phyloP scores from a whole-genome alignment of 2,113 vertebrate genomes.

The Poeciliopsis turrubarensis region DNA sequence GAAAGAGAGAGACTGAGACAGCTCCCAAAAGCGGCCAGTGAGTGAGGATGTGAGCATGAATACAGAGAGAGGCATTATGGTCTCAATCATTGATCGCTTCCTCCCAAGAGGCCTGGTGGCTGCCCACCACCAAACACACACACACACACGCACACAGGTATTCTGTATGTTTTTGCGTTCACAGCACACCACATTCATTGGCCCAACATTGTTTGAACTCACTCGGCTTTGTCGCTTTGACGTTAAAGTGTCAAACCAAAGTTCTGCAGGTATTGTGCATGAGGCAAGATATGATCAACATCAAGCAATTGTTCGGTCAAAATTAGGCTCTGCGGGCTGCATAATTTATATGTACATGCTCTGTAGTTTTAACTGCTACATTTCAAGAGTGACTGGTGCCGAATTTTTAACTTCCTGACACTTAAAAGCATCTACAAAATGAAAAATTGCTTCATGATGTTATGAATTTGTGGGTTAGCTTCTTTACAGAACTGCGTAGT shows the following conservation, averaged over 20 bases:
- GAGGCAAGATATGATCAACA: not conserved
- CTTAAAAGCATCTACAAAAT: too few relatives aligned
- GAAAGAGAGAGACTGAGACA: constrained; percentile 33
- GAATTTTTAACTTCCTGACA: not conserved
- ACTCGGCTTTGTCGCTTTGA: not conserved
- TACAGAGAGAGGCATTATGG: constrained; percentile 83
- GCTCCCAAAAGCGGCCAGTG: constrained; percentile 71
- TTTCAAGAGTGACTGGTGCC: too few relatives aligned
- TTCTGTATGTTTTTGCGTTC: not conserved
- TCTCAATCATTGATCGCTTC: constrained; percentile 82
- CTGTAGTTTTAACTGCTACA: not conserved
- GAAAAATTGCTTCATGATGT: too few relatives aligned
- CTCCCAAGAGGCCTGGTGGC: constrained; percentile 69
- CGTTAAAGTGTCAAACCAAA: not conserved
- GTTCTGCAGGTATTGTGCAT: not conserved
- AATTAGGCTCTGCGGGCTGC: not conserved
- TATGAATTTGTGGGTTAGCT: not conserved
- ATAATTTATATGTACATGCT: not conserved
- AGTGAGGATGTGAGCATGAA: constrained; percentile 80
- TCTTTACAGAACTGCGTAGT: not conserved
- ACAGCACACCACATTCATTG: not conserved
- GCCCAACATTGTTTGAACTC: not conserved
- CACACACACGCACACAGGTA: constrained; percentile 17
- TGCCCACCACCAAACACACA: constrained; percentile 34
- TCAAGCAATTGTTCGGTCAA: not conserved